phyloP scores from a whole-genome alignment of 2,888 invertebrate genomes.

The Scaptodrosophila latifasciaeformis region DNA sequence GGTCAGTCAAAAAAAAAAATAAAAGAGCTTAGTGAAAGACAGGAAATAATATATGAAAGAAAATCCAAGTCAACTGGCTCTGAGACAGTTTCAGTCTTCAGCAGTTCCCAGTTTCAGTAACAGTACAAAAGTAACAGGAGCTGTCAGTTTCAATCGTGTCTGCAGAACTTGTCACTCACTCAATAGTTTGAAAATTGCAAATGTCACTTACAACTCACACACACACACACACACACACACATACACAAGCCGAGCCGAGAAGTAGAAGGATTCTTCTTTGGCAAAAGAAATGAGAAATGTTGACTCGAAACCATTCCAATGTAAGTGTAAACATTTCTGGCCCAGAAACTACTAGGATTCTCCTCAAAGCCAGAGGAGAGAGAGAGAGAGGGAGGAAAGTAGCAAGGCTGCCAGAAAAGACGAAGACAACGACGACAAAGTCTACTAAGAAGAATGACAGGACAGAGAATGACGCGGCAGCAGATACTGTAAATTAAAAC shows the following conservation, averaged over 20 bases:
- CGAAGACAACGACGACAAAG: conserved; percentile 44
- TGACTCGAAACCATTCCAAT: too few relatives aligned
- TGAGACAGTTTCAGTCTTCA: too few relatives aligned
- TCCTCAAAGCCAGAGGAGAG: background rate
- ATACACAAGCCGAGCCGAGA: background rate
- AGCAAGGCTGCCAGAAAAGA: conserved; percentile 54
- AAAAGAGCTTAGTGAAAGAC: too few relatives aligned
- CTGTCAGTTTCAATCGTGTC: conserved; percentile 73
- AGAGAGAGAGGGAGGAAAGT: conserved; percentile 37
- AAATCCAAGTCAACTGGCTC: too few relatives aligned
- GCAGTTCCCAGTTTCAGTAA: too few relatives aligned
- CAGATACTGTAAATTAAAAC: conserved; percentile 68
- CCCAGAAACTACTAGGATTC: conserved; percentile 35
- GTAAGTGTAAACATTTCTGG: conserved; percentile 46
- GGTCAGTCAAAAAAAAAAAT: too few relatives aligned
- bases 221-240: conserved; percentile 14
- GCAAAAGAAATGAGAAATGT: background rate
- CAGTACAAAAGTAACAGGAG: conserved; percentile 17
- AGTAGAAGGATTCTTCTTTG: background rate
- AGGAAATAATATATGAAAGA: too few relatives aligned
- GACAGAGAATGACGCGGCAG: conserved; percentile 59
- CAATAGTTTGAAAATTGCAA: conserved; percentile 73
- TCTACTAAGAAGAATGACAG: conserved; percentile 36
- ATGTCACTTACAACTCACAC: conserved; percentile 69
- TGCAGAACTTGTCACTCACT: conserved; percentile 73